Evolutionary conservation across 2,113 vertebrate species (phyloP).

Genomic region (Phaethon lepturus): DNA sequence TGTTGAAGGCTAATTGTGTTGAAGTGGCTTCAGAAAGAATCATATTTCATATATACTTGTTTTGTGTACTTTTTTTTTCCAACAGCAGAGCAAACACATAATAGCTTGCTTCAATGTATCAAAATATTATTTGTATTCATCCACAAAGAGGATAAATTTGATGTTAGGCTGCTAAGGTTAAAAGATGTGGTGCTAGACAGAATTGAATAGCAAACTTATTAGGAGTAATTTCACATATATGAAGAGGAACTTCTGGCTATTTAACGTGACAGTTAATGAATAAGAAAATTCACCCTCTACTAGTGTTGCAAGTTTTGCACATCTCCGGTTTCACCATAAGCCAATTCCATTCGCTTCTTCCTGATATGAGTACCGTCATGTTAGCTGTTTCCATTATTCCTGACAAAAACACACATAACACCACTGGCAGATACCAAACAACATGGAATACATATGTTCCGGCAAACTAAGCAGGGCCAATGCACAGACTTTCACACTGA

Average conservation of each 20-base stretch:
- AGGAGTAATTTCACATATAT: not conserved
- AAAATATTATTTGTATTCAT: not conserved
- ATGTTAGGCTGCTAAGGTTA: not conserved
- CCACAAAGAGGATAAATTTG: not conserved
- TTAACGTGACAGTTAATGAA: constrained; percentile 1
- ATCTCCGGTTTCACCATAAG: not conserved
- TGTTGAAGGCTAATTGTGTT: not conserved
- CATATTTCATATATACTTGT: not conserved
- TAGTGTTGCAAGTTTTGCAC: not conserved
- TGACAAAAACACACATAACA: not conserved
- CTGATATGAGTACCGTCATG: not conserved
- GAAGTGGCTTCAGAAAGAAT: not conserved
- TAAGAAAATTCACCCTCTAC: not conserved
- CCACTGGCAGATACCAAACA: not conserved
- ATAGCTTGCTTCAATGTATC: not conserved
- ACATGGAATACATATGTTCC: not conserved
- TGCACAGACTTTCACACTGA: not conserved
- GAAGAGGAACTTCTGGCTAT: not conserved
- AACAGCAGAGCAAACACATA: not conserved
- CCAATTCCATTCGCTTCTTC: not conserved
- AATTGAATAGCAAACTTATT: not conserved
- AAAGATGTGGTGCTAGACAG: not conserved
- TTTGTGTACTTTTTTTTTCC: not conserved
- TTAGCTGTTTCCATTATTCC: constrained; percentile 4
- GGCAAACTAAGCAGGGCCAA: not conserved